Percentiles rank a stretch among this genome's conserved stretches.
phyloP scores from a whole-genome alignment of 2,113 vertebrate genomes.

The Strigops habroptila region DNA sequence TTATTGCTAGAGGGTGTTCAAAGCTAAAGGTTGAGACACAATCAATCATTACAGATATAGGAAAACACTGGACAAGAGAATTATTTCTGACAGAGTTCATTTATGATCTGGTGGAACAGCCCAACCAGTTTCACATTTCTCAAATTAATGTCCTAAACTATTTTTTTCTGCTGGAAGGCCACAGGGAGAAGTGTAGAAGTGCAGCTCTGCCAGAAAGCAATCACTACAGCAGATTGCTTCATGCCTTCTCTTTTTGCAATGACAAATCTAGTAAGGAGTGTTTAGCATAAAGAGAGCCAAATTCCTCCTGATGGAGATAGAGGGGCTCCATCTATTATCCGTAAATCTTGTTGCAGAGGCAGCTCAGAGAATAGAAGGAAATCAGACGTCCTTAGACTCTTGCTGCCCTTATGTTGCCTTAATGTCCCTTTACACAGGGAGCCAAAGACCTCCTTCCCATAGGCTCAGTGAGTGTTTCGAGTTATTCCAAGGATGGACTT shows the following conservation, averaged over 20 bases:
- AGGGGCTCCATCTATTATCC: neutral
- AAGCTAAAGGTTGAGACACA: neutral
- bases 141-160: neutral
- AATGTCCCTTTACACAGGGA: neutral
- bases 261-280: neutral
- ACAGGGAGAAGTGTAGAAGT: neutral
- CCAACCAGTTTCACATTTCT: neutral
- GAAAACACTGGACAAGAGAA: neutral
- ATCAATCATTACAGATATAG: neutral
- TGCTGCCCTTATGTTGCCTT: neutral
- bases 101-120: neutral
- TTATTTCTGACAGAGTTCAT: neutral
- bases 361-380: neutral
- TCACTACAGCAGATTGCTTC: neutral
- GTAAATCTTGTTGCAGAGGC: neutral
- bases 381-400: neutral
- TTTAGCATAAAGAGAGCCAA: neutral
- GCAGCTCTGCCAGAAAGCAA: neutral
- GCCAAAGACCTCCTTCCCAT: neutral
- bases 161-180: neutral
- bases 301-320: neutral
- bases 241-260: neutral
- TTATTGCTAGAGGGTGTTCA: neutral
- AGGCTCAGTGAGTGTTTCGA: neutral
- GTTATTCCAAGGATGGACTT: conserved; percentile 4